These are phyloP conservation scores for Periplaneta americana DNA, from an alignment of 1,140 invertebrate species.

Conservation along the genomic window DNA sequence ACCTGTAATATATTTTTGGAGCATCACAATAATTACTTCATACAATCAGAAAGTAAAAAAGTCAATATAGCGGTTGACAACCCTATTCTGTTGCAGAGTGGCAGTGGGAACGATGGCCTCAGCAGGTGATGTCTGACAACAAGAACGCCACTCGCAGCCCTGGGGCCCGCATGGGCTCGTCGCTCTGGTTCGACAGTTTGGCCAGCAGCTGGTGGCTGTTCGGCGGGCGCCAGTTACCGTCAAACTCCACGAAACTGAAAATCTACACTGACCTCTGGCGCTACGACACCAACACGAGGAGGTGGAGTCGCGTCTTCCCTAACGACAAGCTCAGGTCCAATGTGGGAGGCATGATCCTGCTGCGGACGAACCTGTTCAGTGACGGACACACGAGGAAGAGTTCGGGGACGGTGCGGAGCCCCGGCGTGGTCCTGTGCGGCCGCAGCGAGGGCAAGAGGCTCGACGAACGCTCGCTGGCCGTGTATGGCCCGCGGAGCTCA, in stretches of 20 bases:
- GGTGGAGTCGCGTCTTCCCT: neutral
- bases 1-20: too few species aligned
- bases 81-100: neutral
- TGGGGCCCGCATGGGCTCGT: neutral
- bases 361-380: neutral
- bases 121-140: neutral
- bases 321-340: neutral
- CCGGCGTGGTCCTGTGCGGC: neutral
- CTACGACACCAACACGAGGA: neutral
- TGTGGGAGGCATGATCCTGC: neutral
- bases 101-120: conserved; percentile 2
- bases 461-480: neutral
- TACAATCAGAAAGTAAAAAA: too few species aligned
- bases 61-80: too few species aligned
- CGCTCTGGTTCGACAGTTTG: neutral
- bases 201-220: conserved; percentile 10
- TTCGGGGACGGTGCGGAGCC: neutral
- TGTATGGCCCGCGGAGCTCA: neutral
- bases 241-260: neutral
- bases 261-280: conserved; percentile 8
- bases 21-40: too few species aligned
- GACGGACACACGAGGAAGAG: neutral
- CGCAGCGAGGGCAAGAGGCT: neutral
- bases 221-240: neutral
- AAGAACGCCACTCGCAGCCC: neutral